Evolutionary conservation across 2,888 invertebrate species (phyloP), one percentile per base, ranked within the genome.

Genomic region (Sarcophaga subvicina): DNA sequence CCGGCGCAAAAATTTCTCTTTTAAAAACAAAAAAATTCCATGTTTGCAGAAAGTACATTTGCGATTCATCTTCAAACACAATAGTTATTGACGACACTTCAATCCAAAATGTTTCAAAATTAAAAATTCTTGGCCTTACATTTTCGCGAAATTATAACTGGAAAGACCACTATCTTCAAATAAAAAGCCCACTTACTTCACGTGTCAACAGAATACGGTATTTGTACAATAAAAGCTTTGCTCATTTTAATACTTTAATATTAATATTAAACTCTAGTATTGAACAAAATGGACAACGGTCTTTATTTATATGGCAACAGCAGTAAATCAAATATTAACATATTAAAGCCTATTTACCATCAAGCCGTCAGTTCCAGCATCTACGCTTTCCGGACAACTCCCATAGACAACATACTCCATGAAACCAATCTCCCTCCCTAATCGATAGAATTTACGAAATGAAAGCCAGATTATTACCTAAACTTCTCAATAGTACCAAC

Each of bases 381-480:
- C 2, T 76, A 22, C 22, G 22, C 22, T 22, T 22, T 22, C 22
- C 22, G 22, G 22, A 22, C 22, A 22, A 22, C 22, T 22, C 22
- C 22, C 22, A 22, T 22, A 22, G 22, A 22, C 22, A 22, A 22
- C 22, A 22, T 22, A 22, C 22, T 22, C 22, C 22, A 10, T 8
- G 73, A 73, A 63, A 45, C 73, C 6, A 47, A 47, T 22, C 63
- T 73, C 3, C 73, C 73, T 76, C 75, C 25, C 49, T 76, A 66
- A n/a, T 12, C 11, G 20, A 66, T 20, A 66, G 64, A 54, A 54
- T 27, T 27, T 22, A 27, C 14, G 54, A 66, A 27, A 5, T 11
- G 8, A 69, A 69, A 8, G 47, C 47, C 12, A 69, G 22, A 69
- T 11, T 47, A 20, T 10, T 69, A 10, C 69, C 69, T 22, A 25